These are phyloP conservation scores for Arenaria interpres DNA, from an alignment of 2,113 vertebrate genomes.

Conservation along the genomic window DNA sequence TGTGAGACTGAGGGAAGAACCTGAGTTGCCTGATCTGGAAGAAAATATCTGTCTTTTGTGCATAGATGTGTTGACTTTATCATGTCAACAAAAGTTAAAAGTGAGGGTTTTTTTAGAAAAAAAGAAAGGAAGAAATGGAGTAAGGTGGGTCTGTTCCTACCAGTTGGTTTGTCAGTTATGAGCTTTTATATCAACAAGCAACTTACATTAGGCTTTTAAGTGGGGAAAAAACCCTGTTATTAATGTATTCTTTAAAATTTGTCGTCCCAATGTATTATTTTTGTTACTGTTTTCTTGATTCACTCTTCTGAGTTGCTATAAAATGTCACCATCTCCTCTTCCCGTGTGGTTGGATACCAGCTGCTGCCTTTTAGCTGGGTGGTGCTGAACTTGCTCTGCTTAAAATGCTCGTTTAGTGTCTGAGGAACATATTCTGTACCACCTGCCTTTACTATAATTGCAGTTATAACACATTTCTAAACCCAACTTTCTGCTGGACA, in stretches of 20 bases:
- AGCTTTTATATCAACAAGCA: background rate
- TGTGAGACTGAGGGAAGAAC: background rate
- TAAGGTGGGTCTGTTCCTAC: background rate
- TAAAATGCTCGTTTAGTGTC: background rate
- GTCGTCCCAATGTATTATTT: background rate
- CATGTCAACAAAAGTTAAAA: background rate
- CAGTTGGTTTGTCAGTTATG: background rate
- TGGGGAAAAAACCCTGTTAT: background rate
- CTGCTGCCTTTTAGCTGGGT: background rate
- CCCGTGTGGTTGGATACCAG: background rate
- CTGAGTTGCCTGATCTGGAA: background rate
- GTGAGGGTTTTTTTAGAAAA: too few relatives aligned
- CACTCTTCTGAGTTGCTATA: background rate
- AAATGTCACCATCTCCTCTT: background rate
- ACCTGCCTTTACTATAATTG: background rate
- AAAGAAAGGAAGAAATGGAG: background rate
- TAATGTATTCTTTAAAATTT: background rate
- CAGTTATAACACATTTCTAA: background rate
- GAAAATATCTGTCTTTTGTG: background rate
- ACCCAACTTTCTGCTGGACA: conserved; percentile 47
- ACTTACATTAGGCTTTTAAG: background rate
- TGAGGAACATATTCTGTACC: background rate
- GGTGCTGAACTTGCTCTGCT: background rate
- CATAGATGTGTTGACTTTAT: background rate
- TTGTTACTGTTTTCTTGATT: background rate